phyloP scores from a whole-genome alignment of 2,888 invertebrate genomes.

The Desoria tigrina region DNA sequence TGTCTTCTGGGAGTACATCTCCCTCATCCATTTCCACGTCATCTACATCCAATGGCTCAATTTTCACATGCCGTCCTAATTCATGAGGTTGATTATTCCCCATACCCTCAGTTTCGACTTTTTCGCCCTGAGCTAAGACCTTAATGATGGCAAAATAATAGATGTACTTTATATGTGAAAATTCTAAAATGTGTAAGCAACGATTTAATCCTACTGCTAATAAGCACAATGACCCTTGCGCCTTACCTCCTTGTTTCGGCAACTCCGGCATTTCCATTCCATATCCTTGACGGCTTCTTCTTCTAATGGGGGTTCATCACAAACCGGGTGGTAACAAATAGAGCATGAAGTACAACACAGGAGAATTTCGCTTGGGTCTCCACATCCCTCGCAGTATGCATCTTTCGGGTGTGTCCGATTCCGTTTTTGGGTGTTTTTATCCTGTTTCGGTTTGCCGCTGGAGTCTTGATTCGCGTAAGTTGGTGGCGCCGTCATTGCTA shows the following conservation, averaged over 20 bases:
- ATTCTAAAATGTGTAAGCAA: too few species aligned
- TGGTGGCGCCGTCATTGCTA: constrained; percentile 32
- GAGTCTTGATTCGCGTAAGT: not conserved
- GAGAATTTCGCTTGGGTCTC: constrained; percentile 80
- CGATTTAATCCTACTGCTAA: too few species aligned
- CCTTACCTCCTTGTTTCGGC: constrained; percentile 21
- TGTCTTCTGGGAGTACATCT: not conserved
- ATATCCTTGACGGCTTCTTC: constrained; percentile 86
- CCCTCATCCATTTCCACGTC: not conserved
- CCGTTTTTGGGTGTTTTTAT: constrained; percentile 16
- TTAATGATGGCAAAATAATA: not conserved
- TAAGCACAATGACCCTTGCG: not conserved
- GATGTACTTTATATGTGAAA: too few species aligned
- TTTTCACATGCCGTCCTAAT: too few species aligned
- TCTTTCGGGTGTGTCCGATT: constrained; percentile 86
- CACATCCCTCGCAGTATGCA: constrained; percentile 85
- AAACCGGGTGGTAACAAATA: constrained; percentile 91
- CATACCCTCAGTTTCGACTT: not conserved
- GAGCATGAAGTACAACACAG: constrained; percentile 95
- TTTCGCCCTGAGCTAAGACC: constrained; percentile 1
- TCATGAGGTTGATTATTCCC: too few species aligned
- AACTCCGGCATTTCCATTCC: constrained; percentile 61
- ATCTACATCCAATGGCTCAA: not conserved
- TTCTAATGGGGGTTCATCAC: constrained; percentile 92
- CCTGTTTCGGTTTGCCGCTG: not conserved